phyloP scores from a whole-genome alignment of 1,140 invertebrate genomes.

The Trypoxylus dichotomus region DNA sequence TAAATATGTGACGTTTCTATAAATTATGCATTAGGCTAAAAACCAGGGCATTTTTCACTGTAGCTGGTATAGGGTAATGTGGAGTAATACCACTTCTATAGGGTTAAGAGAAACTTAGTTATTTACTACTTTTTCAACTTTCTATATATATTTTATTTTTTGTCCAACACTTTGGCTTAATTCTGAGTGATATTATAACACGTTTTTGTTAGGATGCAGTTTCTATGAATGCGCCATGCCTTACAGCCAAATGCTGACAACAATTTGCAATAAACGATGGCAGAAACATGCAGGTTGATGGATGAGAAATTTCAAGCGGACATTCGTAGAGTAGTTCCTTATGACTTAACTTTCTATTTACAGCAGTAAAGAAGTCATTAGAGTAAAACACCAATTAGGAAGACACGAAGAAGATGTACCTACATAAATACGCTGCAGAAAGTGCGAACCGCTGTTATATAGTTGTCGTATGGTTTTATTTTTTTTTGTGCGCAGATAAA shows the following conservation, averaged over 20 bases:
- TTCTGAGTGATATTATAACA: too few species aligned
- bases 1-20: slow-evolving; percentile 21
- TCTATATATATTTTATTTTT: too few species aligned
- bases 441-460: background rate
- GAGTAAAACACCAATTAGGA: background rate
- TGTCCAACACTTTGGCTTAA: too few species aligned
- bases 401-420: background rate
- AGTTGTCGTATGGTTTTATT: background rate
- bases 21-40: slow-evolving; percentile 4
- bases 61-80: too few species aligned
- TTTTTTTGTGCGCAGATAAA: background rate
- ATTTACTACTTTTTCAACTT: background rate
- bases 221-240: too few species aligned
- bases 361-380: slow-evolving; percentile 16
- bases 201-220: too few species aligned
- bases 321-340: background rate
- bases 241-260: background rate
- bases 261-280: background rate
- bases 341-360: background rate
- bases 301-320: background rate
- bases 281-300: background rate
- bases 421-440: background rate
- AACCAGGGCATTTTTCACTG: background rate
- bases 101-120: background rate
- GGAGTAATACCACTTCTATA: too few species aligned